phyloP scores from a whole-genome alignment of 2,113 vertebrate genomes.

The Petaurus breviceps region DNA sequence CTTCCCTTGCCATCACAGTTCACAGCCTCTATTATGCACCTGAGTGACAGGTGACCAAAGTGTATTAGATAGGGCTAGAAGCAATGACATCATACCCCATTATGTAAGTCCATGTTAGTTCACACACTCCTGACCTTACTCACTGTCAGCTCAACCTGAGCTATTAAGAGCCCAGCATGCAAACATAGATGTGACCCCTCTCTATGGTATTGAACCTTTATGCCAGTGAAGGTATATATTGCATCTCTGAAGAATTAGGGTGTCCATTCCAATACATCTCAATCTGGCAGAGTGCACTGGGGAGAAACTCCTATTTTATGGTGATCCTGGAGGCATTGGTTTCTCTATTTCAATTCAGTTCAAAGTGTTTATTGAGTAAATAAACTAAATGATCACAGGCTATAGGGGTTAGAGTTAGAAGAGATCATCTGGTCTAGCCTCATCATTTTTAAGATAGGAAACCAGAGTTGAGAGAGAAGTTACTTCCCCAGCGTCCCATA shows the following conservation, averaged over 20 bases:
- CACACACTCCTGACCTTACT: not conserved
- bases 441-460: not conserved
- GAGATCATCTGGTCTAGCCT: not conserved
- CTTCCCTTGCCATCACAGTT: slow-evolving; percentile 18
- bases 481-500: not conserved
- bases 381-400: not conserved
- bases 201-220: slow-evolving; percentile 29
- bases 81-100: slow-evolving; percentile 5
- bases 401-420: not conserved
- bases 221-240: fast-evolving
- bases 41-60: not conserved
- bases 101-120: slow-evolving; percentile 22
- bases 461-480: not conserved
- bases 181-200: fast-evolving
- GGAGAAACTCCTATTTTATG: not conserved
- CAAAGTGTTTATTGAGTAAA: not conserved
- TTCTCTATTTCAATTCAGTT: not conserved
- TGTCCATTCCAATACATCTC: not conserved
- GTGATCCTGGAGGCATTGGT: not conserved
- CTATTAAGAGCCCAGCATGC: not conserved
- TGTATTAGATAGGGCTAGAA: not conserved
- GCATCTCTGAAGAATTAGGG: not conserved
- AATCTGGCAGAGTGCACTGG: not conserved
- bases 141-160: not conserved
- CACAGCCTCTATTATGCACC: not conserved